Percentiles rank a stretch among this genome's conserved stretches.
phyloP scores from a whole-genome alignment of 2,113 vertebrate species.

The Glaucomys volans region DNA sequence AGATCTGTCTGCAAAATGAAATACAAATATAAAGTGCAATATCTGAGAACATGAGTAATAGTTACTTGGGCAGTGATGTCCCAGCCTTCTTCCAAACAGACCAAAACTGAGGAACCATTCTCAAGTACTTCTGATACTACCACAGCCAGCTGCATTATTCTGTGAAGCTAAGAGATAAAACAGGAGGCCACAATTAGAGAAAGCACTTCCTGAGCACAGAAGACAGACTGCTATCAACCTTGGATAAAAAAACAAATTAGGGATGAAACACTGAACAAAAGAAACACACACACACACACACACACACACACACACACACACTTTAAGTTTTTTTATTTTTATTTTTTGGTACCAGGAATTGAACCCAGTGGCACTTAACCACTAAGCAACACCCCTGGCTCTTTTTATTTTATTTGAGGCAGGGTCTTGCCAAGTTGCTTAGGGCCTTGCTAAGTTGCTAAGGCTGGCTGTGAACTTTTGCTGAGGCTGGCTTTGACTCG shows the following conservation, averaged over 20 bases:
- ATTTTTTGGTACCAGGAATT: no score
- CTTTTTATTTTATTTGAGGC: no score
- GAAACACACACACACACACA: no score
- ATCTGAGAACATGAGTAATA: conserved; percentile 54
- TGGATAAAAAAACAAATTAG: background rate
- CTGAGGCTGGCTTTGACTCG: no score
- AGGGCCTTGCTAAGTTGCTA: no score
- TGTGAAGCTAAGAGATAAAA: conserved; percentile 92
- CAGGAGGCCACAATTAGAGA: conserved; percentile 1
- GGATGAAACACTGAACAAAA: background rate
- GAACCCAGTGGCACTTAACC: no score
- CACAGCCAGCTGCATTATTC: conserved; percentile 94
- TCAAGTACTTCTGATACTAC: conserved; percentile 96
- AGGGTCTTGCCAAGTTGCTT: no score
- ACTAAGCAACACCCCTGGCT: no score
- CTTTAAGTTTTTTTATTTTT: background rate
- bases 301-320: no score
- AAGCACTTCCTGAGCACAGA: background rate
- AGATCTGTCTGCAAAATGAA: conserved; percentile 33
- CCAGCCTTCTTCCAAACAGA: conserved; percentile 99
- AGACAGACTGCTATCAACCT: background rate
- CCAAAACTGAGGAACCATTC: conserved; percentile 95
- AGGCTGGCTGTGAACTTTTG: no score
- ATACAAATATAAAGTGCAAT: conserved; percentile 55
- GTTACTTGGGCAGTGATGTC: conserved; percentile 97